Percentiles rank a stretch among this genome's conserved stretches.
These are phyloP conservation scores for Andrena fulva DNA, from an alignment of 2,888 invertebrate species.

Conservation along the genomic window DNA sequence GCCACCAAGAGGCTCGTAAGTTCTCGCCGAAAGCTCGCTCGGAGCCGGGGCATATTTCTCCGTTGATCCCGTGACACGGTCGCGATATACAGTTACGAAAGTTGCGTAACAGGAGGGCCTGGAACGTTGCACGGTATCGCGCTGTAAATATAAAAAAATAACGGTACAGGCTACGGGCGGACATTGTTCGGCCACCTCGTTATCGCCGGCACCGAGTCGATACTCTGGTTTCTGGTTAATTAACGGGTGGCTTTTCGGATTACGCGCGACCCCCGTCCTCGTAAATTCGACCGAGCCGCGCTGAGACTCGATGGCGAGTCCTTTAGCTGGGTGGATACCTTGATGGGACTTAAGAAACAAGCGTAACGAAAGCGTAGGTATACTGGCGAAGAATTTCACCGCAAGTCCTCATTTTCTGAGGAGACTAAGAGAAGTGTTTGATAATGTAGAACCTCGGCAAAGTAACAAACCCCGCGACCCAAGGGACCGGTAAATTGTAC, in stretches of 20 bases:
- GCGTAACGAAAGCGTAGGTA: background rate
- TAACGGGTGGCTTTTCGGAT: slow-evolving; percentile 29
- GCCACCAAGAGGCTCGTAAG: slow-evolving; percentile 36
- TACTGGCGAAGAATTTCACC: too few relatives aligned
- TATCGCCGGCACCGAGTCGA: slow-evolving; percentile 34
- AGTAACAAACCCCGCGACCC: too few relatives aligned
- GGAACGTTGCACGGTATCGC: slow-evolving; percentile 16
- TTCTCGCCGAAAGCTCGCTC: slow-evolving; percentile 53
- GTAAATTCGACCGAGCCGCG: slow-evolving; percentile 23
- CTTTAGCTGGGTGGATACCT: background rate
- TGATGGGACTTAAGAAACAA: background rate
- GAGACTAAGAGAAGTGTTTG: too few relatives aligned
- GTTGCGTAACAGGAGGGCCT: slow-evolving; percentile 54
- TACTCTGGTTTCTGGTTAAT: slow-evolving; percentile 44
- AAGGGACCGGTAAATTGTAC: background rate
- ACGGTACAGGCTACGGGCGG: slow-evolving; percentile 48
- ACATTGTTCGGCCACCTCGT: slow-evolving; percentile 54
- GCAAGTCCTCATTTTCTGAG: too few relatives aligned
- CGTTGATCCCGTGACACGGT: slow-evolving; percentile 49
- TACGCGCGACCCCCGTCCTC: background rate
- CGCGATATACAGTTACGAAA: slow-evolving; percentile 62
- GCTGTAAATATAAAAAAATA: slow-evolving; percentile 64
- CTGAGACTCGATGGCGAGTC: slow-evolving; percentile 23
- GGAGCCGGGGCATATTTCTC: slow-evolving; percentile 47
- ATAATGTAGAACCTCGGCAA: too few relatives aligned